These are phyloP conservation scores for Trichogramma evanescens DNA, from an alignment of 2,888 invertebrate species.

Conservation along the genomic window DNA sequence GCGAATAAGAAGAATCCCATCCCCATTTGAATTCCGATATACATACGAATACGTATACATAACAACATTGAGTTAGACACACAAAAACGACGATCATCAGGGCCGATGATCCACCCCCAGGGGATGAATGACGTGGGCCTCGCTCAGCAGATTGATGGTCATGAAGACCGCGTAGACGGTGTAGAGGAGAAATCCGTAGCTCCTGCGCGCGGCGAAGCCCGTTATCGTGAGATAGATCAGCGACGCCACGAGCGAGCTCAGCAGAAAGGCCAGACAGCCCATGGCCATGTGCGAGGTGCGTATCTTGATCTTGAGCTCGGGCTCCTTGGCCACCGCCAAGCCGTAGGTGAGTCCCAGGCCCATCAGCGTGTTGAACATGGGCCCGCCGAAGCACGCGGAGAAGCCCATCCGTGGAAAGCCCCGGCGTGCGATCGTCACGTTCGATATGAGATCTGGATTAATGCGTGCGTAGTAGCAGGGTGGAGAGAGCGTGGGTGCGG, in stretches of 20 bases:
- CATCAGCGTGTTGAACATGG: slow-evolving; percentile 54
- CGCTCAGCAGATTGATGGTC: slow-evolving; percentile 49
- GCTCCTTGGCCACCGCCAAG: slow-evolving; percentile 28
- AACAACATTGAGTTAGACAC: neutral
- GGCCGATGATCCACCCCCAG: slow-evolving; percentile 42
- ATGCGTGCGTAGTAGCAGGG: no score
- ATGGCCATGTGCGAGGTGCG: slow-evolving; percentile 46
- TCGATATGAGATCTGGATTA: slow-evolving; percentile 54
- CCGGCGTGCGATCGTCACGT: slow-evolving; percentile 54
- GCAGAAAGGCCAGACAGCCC: slow-evolving; percentile 47
- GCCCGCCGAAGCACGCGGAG: slow-evolving; percentile 63
- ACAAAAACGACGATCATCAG: no score
- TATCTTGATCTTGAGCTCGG: slow-evolving; percentile 32
- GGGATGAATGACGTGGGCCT: slow-evolving; percentile 45
- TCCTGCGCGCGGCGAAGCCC: slow-evolving; percentile 47
- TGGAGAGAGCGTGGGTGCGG: no score
- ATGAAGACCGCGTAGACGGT: slow-evolving; percentile 50
- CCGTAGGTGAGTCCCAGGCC: slow-evolving; percentile 48
- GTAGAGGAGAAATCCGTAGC: slow-evolving; percentile 49
- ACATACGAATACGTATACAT: no score
- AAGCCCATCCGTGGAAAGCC: slow-evolving; percentile 62
- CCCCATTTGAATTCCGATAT: no score
- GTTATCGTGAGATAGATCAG: slow-evolving; percentile 48
- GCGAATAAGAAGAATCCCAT: no score
- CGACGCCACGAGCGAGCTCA: slow-evolving; percentile 45